Percentiles rank a stretch among this genome's conserved stretches.
Conservation (phyloP, 2,888 invertebrate species). For the Linyphia triangularis region DNA sequence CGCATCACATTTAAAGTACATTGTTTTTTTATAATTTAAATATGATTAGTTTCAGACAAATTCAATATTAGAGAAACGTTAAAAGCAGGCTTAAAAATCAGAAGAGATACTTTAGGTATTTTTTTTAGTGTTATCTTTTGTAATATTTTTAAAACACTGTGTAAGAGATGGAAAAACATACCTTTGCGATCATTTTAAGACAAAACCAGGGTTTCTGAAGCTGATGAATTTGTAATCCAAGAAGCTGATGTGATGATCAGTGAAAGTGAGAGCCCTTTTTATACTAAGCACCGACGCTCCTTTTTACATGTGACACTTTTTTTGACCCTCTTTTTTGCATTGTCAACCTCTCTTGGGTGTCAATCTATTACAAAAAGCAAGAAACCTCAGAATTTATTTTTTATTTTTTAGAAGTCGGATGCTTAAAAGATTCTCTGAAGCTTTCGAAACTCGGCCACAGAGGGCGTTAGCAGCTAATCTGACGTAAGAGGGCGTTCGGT, state of each 20-base stretch:
- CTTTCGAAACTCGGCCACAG: conserved; percentile 72
- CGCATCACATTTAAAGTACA: no score
- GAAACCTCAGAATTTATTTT: conserved; percentile 1
- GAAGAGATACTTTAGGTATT: no score
- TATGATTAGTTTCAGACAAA: no score
- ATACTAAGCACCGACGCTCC: conserved; percentile 46
- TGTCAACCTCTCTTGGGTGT: conserved; percentile 58
- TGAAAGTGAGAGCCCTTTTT: conserved; percentile 39
- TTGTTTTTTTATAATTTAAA: no score
- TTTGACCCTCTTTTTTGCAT: conserved; percentile 41
- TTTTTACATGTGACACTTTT: conserved; percentile 51
- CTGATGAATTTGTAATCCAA: neutral
- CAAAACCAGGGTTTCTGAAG: neutral
- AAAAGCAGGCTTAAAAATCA: no score
- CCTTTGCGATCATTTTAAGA: conserved; percentile 55
- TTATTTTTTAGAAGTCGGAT: conserved; percentile 13
- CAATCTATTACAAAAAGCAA: conserved; percentile 11
- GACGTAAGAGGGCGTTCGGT: conserved; percentile 41
- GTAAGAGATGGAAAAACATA: no score
- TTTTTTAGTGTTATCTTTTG: no score
- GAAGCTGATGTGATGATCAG: neutral
- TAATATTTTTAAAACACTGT: no score
- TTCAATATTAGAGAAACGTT: no score
- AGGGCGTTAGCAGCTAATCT: conserved; percentile 54
- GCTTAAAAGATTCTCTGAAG: conserved; percentile 8